A percentile compares a stretch with the other conserved stretches of the same genome.
Evolutionary conservation across 2,113 vertebrate genomes (phyloP).

Genomic region (Perccottus glenii): DNA sequence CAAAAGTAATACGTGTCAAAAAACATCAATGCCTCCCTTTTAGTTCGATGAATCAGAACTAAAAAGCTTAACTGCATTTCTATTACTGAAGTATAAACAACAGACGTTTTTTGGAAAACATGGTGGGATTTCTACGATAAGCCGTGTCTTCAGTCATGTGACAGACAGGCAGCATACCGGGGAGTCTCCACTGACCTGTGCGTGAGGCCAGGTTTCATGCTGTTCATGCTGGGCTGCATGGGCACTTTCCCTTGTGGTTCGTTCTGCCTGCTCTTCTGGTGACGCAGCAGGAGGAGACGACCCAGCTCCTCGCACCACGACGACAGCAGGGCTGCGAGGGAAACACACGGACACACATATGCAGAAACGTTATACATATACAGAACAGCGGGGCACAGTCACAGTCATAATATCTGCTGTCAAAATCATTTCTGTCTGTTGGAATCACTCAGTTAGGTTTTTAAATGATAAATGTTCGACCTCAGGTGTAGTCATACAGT

Average conservation of each 20-base stretch:
- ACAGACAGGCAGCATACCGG: conserved; percentile 2
- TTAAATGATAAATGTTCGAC: not conserved
- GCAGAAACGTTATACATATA: conserved; percentile 9
- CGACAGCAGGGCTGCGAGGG: conserved; percentile 89
- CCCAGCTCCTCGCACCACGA: conserved; percentile 99
- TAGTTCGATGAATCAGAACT: too few species aligned
- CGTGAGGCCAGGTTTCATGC: conserved; percentile 98
- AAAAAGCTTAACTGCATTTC: too few species aligned
- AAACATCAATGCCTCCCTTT: too few species aligned
- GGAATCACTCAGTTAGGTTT: not conserved
- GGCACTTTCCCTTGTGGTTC: conserved; percentile 95
- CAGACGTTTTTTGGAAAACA: too few species aligned
- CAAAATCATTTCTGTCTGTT: not conserved
- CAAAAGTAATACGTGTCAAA: too few species aligned
- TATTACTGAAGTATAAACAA: too few species aligned
- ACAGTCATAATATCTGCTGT: not conserved
- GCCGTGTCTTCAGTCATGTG: not conserved
- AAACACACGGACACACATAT: conserved; percentile 53
- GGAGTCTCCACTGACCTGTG: conserved; percentile 87
- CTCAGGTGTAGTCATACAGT: conserved; percentile 4
- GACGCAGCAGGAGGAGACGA: conserved; percentile 95
- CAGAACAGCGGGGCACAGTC: not conserved
- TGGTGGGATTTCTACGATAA: too few species aligned
- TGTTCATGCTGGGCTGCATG: conserved; percentile 98
- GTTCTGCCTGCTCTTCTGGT: conserved; percentile 99